A percentile compares a stretch with the other conserved stretches of the same genome.
Evolutionary conservation across 2,888 invertebrate genomes (phyloP).

Genomic region (Cataglyphis albicans): DNA sequence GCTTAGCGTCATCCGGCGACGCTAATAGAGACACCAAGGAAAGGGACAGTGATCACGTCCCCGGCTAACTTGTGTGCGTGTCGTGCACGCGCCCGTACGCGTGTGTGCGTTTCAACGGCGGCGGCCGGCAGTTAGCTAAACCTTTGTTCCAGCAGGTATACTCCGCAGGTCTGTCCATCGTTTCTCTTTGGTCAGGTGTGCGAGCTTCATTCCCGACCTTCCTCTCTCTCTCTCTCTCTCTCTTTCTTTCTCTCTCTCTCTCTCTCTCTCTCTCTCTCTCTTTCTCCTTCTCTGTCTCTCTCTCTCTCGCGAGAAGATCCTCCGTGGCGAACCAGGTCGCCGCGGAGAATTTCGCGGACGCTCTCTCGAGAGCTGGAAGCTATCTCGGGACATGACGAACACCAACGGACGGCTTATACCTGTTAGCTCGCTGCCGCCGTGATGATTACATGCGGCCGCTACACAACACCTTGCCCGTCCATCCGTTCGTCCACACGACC

Average conservation of each 20-base stretch:
- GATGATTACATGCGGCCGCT: constrained; percentile 68
- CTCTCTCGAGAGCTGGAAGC: constrained; percentile 46
- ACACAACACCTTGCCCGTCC: constrained; percentile 49
- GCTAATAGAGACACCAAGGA: constrained; percentile 49
- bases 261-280: constrained; percentile 8
- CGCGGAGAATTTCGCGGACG: constrained; percentile 20
- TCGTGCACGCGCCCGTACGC: neutral
- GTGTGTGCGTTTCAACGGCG: constrained; percentile 41
- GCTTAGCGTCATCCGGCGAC: constrained; percentile 32
- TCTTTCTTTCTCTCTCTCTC: neutral
- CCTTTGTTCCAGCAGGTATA: constrained; percentile 59
- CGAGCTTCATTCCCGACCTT: constrained; percentile 22
- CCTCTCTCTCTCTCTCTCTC: constrained; percentile 7
- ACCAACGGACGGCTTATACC: constrained; percentile 32
- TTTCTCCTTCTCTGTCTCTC: too few relatives aligned
- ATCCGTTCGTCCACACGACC: neutral
- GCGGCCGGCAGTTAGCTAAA: constrained; percentile 30
- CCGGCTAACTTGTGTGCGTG: neutral
- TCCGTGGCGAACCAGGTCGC: constrained; percentile 30
- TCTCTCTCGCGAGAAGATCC: constrained; percentile 8
- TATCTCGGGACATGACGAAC: constrained; percentile 59
- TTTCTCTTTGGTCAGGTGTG: constrained; percentile 69
- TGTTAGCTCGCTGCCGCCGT: constrained; percentile 17
- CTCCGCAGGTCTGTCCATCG: constrained; percentile 41
- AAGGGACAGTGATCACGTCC: constrained; percentile 44